Evolutionary conservation across 2,797 vertebrate species (phyloP), one percentile per base, ranked within the genome.

Genomic region (Sylvia borin): DNA sequence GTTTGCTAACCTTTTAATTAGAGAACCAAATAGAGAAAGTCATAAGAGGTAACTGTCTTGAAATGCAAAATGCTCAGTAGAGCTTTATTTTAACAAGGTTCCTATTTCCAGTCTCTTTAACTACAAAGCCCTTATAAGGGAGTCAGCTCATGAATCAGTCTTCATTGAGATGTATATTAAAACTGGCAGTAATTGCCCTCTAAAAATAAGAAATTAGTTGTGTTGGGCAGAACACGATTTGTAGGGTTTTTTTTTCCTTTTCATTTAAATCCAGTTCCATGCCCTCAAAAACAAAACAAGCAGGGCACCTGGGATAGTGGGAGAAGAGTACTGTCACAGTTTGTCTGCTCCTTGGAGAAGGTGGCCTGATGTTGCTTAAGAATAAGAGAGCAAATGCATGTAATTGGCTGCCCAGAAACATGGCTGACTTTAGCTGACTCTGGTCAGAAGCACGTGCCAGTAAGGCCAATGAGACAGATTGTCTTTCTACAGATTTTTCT

Each of bases 1-100:
- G 34, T 90, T 95, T 91, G 47, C 62, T 82, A 64, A 92, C 57
- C 57, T 89, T 78, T 94, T 78, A 70, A 77, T 88, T 86, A 70
- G 43, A 87, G 14, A 82, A 16, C 13, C 9, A 90, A 74, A 70
- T 21, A 66, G 51, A 68, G 36, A 40, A 87, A 86, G 18, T 73
- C 14, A 1, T 73, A 74, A 92, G 34, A 90, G 27, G 32, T 77
- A 88, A 70, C 38, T 76, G 31, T 16, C 40, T 89, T 81, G 66
- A 94, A 91, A 84, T 66, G 13, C 34, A 66, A 51, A 92, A 83
- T n/a, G 22, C 36, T 91, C 40, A 48, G 18, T 7, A 87, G 36
- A 77, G 53, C 29, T 74, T 91, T 91, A 45, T 64, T 93, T 90
- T 81, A 86, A 75, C 50, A 78, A 87, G 40, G 25, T 71, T 47